Evolutionary conservation across 2,797 vertebrate genomes (phyloP).

Genomic region (Coregonus ussuriensis): DNA sequence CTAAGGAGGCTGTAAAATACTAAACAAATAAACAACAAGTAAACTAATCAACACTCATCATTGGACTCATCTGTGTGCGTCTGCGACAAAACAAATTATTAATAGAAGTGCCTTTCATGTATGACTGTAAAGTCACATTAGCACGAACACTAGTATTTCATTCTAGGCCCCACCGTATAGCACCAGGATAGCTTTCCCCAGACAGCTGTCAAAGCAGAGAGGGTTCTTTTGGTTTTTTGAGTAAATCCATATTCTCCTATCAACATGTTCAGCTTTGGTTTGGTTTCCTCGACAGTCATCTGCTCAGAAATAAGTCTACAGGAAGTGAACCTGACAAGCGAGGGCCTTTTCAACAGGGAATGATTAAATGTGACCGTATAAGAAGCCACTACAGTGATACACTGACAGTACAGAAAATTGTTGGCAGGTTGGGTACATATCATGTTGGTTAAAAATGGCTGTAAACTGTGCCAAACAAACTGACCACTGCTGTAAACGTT

Average conservation of each 20-base stretch:
- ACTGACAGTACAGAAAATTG: slow-evolving; percentile 16
- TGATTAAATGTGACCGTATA: slow-evolving; percentile 6
- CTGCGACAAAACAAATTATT: background rate
- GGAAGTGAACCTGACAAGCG: slow-evolving; percentile 14
- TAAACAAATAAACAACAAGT: background rate
- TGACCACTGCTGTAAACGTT: slow-evolving; percentile 28
- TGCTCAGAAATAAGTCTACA: slow-evolving; percentile 23
- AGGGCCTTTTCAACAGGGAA: slow-evolving; percentile 24
- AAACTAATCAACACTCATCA: slow-evolving; percentile 12
- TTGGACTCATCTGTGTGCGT: slow-evolving; percentile 14
- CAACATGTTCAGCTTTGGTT: slow-evolving; percentile 31
- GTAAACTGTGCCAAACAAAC: slow-evolving; percentile 27
- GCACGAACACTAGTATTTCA: slow-evolving; percentile 2
- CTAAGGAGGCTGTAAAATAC: background rate
- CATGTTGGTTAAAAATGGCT: slow-evolving; percentile 16
- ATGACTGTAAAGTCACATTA: slow-evolving; percentile 10
- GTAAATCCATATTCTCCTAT: too few species aligned
- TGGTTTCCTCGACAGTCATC: slow-evolving; percentile 7
- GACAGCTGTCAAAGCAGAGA: slow-evolving; percentile 15
- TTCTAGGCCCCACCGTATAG: slow-evolving; percentile 6
- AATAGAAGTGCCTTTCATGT: background rate
- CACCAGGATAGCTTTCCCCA: slow-evolving; percentile 17
- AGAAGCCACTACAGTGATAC: slow-evolving; percentile 21
- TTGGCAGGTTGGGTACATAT: slow-evolving; percentile 12
- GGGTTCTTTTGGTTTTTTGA: slow-evolving; percentile 29